A percentile compares a stretch with the other conserved stretches of the same genome.
Evolutionary conservation across 2,113 vertebrate genomes (phyloP).

Genomic region (Irena cyanogastra): DNA sequence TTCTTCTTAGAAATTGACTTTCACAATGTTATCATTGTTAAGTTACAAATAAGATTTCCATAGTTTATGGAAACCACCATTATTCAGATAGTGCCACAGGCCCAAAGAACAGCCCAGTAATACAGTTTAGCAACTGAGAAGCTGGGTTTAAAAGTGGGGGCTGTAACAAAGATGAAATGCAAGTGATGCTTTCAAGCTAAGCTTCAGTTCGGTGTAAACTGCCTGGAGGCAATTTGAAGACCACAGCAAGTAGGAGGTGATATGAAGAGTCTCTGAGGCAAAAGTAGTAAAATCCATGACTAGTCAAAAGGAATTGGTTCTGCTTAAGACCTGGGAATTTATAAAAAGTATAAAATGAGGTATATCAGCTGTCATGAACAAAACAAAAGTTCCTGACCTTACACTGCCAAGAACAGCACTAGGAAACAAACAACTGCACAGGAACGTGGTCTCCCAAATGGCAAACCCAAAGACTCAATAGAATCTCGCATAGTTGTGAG

Average conservation of each 20-base stretch:
- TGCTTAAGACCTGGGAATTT: not conserved
- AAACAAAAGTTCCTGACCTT: not conserved
- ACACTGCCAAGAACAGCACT: not conserved
- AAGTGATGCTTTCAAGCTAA: not conserved
- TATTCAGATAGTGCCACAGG: not conserved
- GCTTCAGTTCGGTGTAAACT: not conserved
- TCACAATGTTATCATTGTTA: not conserved
- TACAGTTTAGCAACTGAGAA: not conserved
- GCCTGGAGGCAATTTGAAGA: not conserved
- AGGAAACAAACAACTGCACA: not conserved
- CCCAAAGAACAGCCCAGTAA: not conserved
- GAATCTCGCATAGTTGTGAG: accelerated
- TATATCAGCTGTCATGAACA: not conserved
- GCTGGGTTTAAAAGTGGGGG: not conserved
- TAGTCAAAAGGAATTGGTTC: not conserved
- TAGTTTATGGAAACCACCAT: not conserved
- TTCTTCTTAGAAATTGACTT: not conserved
- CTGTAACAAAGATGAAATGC: not conserved
- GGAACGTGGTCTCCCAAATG: not conserved
- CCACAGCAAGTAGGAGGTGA: not conserved
- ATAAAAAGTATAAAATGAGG: not conserved
- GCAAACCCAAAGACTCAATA: not conserved
- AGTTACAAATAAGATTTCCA: not conserved
- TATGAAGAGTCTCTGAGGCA: not conserved
- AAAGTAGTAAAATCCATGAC: not conserved